Percentiles rank a stretch among this genome's conserved stretches.
Evolutionary conservation across 2,888 invertebrate species (phyloP).

Genomic region (Quadroppia sp.): DNA sequence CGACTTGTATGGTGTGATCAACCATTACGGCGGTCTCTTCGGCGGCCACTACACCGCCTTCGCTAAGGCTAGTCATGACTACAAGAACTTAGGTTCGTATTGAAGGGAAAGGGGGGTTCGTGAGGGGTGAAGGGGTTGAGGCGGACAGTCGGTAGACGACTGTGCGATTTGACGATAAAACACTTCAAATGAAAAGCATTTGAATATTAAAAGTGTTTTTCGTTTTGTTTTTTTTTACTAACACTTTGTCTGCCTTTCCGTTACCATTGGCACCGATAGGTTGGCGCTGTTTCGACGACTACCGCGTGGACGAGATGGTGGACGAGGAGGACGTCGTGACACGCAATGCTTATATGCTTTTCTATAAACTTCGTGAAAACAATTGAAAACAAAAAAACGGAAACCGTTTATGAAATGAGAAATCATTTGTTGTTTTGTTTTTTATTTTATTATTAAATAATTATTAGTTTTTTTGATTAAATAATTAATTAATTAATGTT

Average conservation of each 20-base stretch:
- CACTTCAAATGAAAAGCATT: no score
- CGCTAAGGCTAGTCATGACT: conserved; percentile 48
- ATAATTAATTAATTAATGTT: background rate
- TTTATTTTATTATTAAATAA: background rate
- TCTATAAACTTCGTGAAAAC: conserved; percentile 50
- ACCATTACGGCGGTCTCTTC: conserved; percentile 55
- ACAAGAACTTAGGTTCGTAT: conserved; percentile 4
- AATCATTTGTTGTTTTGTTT: background rate
- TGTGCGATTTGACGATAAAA: no score
- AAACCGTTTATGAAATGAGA: background rate
- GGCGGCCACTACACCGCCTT: conserved; percentile 58
- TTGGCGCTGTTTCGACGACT: conserved; percentile 53
- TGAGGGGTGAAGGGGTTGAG: no score
- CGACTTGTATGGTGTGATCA: conserved; percentile 58
- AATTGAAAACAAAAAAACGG: background rate
- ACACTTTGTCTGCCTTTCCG: background rate
- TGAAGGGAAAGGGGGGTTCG: no score
- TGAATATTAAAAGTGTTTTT: no score
- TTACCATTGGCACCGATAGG: conserved; percentile 45
- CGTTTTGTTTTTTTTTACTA: no score
- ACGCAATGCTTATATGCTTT: conserved; percentile 52
- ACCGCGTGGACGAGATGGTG: conserved; percentile 50
- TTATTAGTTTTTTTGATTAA: background rate
- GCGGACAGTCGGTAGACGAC: no score
- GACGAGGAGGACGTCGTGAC: conserved; percentile 49